Base-by-base conservation (phyloP, 37 sponge, comb jelly and placozoan genomes). In the Tethya wilhelma region DNA sequence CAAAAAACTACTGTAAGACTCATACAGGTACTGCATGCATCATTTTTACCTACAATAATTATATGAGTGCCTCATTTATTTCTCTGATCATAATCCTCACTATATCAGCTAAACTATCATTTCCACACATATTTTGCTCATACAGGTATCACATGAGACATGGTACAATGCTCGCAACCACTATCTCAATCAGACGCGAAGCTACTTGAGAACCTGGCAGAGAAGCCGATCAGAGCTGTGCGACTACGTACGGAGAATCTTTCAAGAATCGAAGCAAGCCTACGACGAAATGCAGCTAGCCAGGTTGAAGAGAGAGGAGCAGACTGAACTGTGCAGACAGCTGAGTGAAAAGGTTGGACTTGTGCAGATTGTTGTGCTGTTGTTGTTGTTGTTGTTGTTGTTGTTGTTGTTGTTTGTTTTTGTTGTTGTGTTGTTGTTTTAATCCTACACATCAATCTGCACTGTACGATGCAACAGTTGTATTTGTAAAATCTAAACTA, bases 91-190 rank as follows among this genome's bases (percentile, higher is more conserved):
- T 60, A 26, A 25, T 26, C 63, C 22, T 26, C 22, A 6, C 63
- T 60, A 26, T n/a, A n/a, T 6, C 22, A 12, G 53, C 14, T 19
- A 14, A 9, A 49, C 53, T 19, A 14, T 49, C 14, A 49, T 14
- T 64, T 7, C 36, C 65, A 4, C 1, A 2, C 59, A 40, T 60
- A 9, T 65, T 2, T 31, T 40, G 78, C 22, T 60, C 26, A n/a
- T 72, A 9, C 38, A 82, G 89, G 77, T 90, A 11, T 28, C 29
- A 6, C 85, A 90, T 23, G 90, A 90, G 56, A 26, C 9, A 0
- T 75, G 80, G 82, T 57, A 67, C 56, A 4, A 20, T n/a, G 8
- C 78, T 30, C 0, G 46, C 41, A 28, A 30, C 26, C 56, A 75
- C 56, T 90, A 80, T 56, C 59, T 64, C 42, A 34, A 55, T 12